Evolutionary conservation across 2,113 vertebrate species (phyloP), one percentile per base, ranked within the genome.

Genomic region (Procavia capensis): DNA sequence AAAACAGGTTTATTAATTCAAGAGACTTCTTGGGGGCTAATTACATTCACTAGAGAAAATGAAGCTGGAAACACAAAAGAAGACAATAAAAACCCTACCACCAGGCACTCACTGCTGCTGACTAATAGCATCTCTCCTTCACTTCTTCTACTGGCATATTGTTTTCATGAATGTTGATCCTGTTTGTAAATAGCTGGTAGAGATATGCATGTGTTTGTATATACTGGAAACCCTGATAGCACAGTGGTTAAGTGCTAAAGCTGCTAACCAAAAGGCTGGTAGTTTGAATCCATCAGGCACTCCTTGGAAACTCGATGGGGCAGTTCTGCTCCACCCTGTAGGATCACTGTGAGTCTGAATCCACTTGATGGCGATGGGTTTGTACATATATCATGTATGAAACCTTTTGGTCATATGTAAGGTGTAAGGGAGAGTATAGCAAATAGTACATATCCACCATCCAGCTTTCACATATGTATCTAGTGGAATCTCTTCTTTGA

Each of bases 31-130:
- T 87, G 72, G 87, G 50, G 66, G 70, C 50, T 70, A 84, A 79
- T 93, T 84, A 89, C 76, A 16, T n/a, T 93, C 81, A 34, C 57
- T 25, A n/a, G 50, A 63, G 75, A 74, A 72, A 90, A 96, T 6
- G 29, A 47, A 85, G 20, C 17, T 68, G 47, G 81, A 82, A 81
- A 70, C 45, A 91, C n/a, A 79, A 96, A 88, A n/a, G 61, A 93
- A 95, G 93, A 82, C 41, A 64, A 74, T 78, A 22, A 1, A 36
- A 72, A 82, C 61, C 34, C 16, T 54, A 84, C 63, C 20, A 66
- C 39, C 54, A 85, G 63, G 39, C 63, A 11, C 50, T 89, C 31
- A 72, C 24, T 47, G 25, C 61, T 2, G 8, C 78, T 78, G 81
- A 66, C 47, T 68, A 61, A 43, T 3, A 54, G 25, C 9, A 31